phyloP scores from a whole-genome alignment of 2,797 vertebrate genomes.

The Myotis findleyi region DNA sequence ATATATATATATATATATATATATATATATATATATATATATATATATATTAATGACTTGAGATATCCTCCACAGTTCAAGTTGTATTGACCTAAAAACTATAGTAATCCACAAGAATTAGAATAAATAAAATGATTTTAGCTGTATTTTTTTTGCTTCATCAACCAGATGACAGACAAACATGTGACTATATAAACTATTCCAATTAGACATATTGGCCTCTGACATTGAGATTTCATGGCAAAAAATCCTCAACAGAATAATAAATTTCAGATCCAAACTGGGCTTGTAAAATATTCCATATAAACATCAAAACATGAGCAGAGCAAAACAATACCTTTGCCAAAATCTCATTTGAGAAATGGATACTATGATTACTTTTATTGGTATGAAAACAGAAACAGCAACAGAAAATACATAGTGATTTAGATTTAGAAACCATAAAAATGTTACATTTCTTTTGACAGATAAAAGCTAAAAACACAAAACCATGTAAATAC shows the following conservation, averaged over 20 bases:
- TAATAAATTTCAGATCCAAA: constrained; percentile 29
- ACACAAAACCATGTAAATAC: not conserved
- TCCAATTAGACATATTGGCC: not conserved
- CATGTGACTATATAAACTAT: not conserved
- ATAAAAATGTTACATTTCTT: not conserved
- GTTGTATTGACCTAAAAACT: not conserved
- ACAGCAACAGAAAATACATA: not conserved
- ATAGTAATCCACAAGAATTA: constrained; percentile 52
- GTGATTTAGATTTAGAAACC: not conserved
- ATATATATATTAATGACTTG: constrained; percentile 43
- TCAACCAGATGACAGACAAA: not conserved
- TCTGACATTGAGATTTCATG: constrained; percentile 31
- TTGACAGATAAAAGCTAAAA: constrained; percentile 25
- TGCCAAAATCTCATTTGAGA: not conserved
- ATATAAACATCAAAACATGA: constrained; percentile 43
- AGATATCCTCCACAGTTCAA: constrained; percentile 29
- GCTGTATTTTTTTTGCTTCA: constrained; percentile 62
- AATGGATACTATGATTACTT: not conserved
- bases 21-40: not conserved
- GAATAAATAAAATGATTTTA: constrained; percentile 55
- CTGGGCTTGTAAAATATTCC: constrained; percentile 11
- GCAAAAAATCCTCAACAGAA: not conserved
- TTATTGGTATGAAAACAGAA: constrained; percentile 17
- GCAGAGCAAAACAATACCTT: constrained; percentile 41
- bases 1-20: not conserved